These are phyloP conservation scores for Drosophila pectinifera DNA, from an alignment of 1,140 invertebrate genomes.

Conservation along the genomic window DNA sequence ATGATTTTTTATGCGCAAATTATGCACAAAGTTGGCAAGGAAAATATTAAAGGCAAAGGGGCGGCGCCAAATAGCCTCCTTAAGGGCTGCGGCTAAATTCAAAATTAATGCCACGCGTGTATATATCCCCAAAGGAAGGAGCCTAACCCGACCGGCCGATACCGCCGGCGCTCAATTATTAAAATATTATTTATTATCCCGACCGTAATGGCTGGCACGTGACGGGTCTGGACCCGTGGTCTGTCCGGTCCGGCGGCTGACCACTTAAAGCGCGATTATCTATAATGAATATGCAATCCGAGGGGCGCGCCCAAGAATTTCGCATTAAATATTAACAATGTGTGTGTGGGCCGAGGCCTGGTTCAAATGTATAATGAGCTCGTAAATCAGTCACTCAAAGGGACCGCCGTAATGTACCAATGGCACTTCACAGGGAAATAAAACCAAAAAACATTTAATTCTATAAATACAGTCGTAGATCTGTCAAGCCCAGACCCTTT, in stretches of 20 bases:
- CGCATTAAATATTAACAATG: slow-evolving; percentile 57
- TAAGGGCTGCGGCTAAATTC: slow-evolving; percentile 69
- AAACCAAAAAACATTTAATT: slow-evolving; percentile 12
- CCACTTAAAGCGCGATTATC: slow-evolving; percentile 77
- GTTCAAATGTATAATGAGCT: slow-evolving; percentile 49
- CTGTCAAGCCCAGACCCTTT: neutral
- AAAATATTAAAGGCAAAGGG: neutral
- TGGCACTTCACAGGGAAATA: neutral
- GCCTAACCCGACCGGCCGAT: slow-evolving; percentile 13
- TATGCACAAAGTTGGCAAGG: slow-evolving; percentile 64
- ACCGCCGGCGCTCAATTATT: slow-evolving; percentile 56
- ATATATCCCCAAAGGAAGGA: neutral
- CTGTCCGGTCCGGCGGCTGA: slow-evolving; percentile 32
- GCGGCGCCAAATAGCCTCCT: slow-evolving; percentile 9
- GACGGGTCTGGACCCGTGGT: slow-evolving; percentile 37
- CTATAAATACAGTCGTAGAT: slow-evolving; percentile 4
- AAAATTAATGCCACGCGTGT: slow-evolving; percentile 80
- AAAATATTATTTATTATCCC: slow-evolving; percentile 77
- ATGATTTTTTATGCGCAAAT: slow-evolving; percentile 76
- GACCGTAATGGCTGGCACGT: slow-evolving; percentile 63
- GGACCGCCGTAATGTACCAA: slow-evolving; percentile 1
- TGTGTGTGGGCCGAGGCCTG: slow-evolving; percentile 22
- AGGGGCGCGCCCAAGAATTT: slow-evolving; percentile 39
- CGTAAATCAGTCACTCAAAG: slow-evolving; percentile 49
- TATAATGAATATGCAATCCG: slow-evolving; percentile 77